These are phyloP conservation scores for Microtus oregoni DNA, from an alignment of 2,113 vertebrate genomes.

Conservation along the genomic window DNA sequence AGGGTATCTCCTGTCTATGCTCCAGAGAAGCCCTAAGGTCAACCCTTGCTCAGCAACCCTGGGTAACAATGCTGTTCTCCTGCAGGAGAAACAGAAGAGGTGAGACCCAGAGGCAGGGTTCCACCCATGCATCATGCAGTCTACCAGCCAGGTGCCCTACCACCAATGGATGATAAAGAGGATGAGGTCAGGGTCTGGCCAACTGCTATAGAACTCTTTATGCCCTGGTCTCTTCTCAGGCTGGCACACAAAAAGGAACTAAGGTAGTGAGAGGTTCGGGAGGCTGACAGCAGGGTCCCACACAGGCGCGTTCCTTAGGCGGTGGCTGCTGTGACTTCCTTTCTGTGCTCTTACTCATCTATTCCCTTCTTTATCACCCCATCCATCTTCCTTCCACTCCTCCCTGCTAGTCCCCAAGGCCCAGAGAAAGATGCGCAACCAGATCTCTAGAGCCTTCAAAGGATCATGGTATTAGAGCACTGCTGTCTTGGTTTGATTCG, in stretches of 20 bases:
- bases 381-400: background rate
- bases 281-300: background rate
- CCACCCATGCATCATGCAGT: background rate
- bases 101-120: background rate
- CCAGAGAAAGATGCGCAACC: background rate
- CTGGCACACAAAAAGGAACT: background rate
- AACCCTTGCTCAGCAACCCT: background rate
- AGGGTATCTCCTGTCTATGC: background rate
- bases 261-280: no score
- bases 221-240: background rate
- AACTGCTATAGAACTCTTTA: background rate
- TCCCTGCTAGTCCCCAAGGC: background rate
- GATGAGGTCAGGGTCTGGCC: background rate
- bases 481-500: background rate
- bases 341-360: background rate
- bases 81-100: background rate
- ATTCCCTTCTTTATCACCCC: background rate
- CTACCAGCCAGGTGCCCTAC: background rate
- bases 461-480: background rate
- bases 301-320: background rate
- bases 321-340: background rate
- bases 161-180: background rate
- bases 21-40: background rate
- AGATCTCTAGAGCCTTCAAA: background rate
- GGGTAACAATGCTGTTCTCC: accelerated